Evolutionary conservation across 2,797 vertebrate genomes (phyloP), one percentile per base, ranked within the genome.

Genomic region (Phrynocephalus guinanensis): DNA sequence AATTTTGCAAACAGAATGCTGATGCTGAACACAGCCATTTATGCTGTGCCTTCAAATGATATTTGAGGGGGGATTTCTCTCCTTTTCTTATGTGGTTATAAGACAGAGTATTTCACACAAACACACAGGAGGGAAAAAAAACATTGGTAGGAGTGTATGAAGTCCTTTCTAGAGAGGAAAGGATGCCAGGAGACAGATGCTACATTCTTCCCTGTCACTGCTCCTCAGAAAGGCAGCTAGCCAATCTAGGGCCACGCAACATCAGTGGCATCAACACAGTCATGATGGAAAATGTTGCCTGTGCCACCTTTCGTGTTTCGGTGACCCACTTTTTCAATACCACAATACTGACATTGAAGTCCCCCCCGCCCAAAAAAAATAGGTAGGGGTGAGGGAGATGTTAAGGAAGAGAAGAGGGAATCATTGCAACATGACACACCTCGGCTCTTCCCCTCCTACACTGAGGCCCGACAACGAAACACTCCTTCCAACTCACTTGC

Each of bases 121-220:
- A 93, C 89, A 95, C 94, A 88, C 91, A 72, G 30, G 44, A 72
- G 86, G 78, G 84, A 77, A 85, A 88, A 68, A 52, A 88, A 89
- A 93, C 82, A 89, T 50, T 87, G 91, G 91, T 90, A 96, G 96
- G 96, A 97, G 96, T 96, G 96, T 97, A 95, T 96, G 92, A 52
- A 93, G 90, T 93, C 95, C 93, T 94, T 95, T 94, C 92, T 91
- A 87, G 83, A 89, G 72, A 79, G 89, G 87, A 82, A 88, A 88
- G 83, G 87, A 88, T 70, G 83, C 83, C 87, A 85, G 83, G 83
- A 88, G 71, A 81, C 78, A 24, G 18, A 26, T 60, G 81, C 52
- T 20, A 68, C 5, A 18, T 84, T 82, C 79, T 81, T 70, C 28
- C 28, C 78, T 48, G 68, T 78, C 63, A 24, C 44, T 83, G 73